Conservation (phyloP, 2,797 vertebrate species). For the Buceros bicornis region DNA sequence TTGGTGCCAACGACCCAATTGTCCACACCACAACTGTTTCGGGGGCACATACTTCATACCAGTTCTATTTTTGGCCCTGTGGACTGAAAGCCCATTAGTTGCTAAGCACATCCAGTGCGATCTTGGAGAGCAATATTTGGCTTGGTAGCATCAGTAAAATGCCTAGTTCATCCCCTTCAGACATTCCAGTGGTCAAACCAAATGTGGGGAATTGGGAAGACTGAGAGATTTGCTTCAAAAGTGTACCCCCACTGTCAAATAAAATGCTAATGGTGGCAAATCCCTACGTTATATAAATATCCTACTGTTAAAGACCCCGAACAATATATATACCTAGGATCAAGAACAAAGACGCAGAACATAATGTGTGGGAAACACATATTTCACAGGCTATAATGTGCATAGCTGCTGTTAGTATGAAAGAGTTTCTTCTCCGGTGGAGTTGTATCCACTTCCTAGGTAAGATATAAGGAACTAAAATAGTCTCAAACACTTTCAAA, state of each 20-base stretch:
- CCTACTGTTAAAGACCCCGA: not conserved
- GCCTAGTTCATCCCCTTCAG: not conserved
- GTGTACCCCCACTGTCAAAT: not conserved
- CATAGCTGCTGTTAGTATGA: not conserved
- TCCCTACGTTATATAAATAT: rapidly evolving
- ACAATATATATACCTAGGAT: not conserved
- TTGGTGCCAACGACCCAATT: not conserved
- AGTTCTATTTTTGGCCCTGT: not conserved
- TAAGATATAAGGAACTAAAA: not conserved
- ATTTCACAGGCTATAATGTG: not conserved
- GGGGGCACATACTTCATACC: not conserved
- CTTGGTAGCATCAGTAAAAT: not conserved
- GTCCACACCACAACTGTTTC: not conserved
- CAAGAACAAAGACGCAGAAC: not conserved
- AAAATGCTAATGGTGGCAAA: not conserved
- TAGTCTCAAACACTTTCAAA: not conserved
- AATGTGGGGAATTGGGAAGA: not conserved
- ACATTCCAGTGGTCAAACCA: not conserved
- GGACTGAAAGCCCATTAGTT: not conserved
- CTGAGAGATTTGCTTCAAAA: not conserved
- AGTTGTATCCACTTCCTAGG: not conserved
- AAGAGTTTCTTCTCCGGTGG: not conserved
- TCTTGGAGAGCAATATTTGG: not conserved
- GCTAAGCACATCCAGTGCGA: not conserved
- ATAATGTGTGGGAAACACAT: not conserved